Percentiles rank a stretch among this genome's conserved stretches.
Conservation (phyloP, 2,113 vertebrate species). For the Daubentonia madagascariensis region DNA sequence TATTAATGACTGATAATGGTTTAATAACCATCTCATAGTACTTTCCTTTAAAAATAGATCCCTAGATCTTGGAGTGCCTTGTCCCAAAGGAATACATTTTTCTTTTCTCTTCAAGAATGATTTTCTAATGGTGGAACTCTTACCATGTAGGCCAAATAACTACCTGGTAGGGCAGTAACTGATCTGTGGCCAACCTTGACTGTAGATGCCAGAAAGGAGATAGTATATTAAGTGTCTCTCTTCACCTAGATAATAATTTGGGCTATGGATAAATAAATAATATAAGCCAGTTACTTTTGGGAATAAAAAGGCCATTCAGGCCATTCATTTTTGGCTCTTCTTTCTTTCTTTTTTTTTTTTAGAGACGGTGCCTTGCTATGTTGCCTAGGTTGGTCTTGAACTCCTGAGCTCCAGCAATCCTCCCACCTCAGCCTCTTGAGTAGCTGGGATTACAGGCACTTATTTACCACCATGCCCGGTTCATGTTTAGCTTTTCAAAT, state of each 20-base stretch:
- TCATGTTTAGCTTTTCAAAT: neutral
- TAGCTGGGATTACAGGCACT: neutral
- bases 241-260: neutral
- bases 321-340: neutral
- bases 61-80: neutral
- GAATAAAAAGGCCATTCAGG: neutral
- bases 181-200: neutral
- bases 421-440: neutral
- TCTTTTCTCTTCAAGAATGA: neutral
- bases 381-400: too few species aligned
- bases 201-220: neutral
- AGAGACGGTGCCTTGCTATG: too few species aligned
- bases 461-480: neutral
- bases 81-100: neutral
- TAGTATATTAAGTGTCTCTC: neutral
- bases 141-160: neutral
- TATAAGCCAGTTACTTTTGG: neutral
- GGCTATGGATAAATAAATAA: neutral
- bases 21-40: neutral
- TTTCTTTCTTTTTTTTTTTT: too few species aligned
- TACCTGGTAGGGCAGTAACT: neutral
- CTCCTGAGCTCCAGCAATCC: neutral
- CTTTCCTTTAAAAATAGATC: neutral
- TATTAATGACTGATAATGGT: constrained; percentile 7
- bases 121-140: neutral